phyloP scores from a whole-genome alignment of 53 echinoderm and acorn worm species.

The Luidia sarsii region DNA sequence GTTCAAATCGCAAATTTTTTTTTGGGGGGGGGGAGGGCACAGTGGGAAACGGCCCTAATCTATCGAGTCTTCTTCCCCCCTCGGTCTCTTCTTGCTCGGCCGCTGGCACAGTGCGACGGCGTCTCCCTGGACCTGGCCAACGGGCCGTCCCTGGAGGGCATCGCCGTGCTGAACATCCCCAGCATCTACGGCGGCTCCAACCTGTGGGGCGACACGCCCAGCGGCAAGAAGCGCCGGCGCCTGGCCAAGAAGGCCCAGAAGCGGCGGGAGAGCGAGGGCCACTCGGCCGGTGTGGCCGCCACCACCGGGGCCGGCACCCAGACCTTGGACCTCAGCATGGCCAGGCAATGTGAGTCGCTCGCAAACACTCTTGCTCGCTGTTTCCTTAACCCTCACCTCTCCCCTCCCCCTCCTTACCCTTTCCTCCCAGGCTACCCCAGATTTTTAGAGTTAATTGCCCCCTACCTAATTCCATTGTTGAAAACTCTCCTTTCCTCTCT shows the following conservation, averaged over 20 bases:
- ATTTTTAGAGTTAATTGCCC: too few species aligned
- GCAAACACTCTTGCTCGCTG: too few species aligned
- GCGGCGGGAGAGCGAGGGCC: constrained; percentile 74
- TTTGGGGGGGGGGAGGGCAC: too few species aligned
- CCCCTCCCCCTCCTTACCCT: too few species aligned
- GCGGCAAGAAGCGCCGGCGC: constrained; percentile 86
- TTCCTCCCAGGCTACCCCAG: too few species aligned
- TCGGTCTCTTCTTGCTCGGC: neutral
- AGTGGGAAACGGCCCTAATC: too few species aligned
- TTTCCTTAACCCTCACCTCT: too few species aligned
- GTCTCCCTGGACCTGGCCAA: constrained; percentile 97
- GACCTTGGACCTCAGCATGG: constrained; percentile 87
- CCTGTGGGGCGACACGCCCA: constrained; percentile 97
- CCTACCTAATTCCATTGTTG: too few species aligned
- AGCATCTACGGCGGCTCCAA: constrained; percentile 98
- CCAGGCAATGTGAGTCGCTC: constrained; percentile 93
- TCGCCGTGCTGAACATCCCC: constrained; percentile 96
- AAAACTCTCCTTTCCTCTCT: too few species aligned
- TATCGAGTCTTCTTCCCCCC: neutral
- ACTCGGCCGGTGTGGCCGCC: constrained; percentile 60
- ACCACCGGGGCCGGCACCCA: too few species aligned
- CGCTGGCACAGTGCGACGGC: constrained; percentile 92
- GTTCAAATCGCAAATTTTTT: too few species aligned
- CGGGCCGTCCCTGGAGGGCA: constrained; percentile 91
- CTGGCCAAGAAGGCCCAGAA: constrained; percentile 88